Base-by-base conservation (phyloP, 2,113 vertebrate species). In the Hippocampus guttulatus region DNA sequence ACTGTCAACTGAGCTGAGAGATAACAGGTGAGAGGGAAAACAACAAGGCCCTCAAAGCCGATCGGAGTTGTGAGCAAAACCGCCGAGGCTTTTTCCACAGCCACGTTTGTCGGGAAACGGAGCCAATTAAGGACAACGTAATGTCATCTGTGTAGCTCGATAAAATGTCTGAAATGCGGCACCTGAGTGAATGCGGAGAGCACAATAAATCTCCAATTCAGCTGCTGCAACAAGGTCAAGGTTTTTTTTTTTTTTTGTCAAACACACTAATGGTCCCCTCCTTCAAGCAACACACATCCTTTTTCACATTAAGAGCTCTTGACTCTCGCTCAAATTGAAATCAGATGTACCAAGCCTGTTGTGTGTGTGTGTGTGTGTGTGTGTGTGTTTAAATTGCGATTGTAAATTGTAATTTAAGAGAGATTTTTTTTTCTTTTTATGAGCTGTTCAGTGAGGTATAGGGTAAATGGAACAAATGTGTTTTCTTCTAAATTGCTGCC, bases 251-350 rank as follows among this genome's bases (percentile, higher is more conserved):
- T 54, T 54, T 54, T 54, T 25, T 15, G 23, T 38, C 64, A 55
- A 68, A 74, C 52, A 73, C 70, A 71, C 73, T 61, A 69, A 75
- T 75, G 57, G 15, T 16, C 16, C 33, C 18, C 47, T 51, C 47
- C 65, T 58, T 57, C 23, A 57, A 57, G 23, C 57, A 60, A 68
- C 70, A 71, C 78, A 71, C 74, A 71, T 57, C 63, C 67, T 67
- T 83, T 54, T 71, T 85, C 67, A 10, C 70, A 79, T 87, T 86
- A 71, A 91, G 90, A 78, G 89, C 86, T 82, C 90, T 92, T 85
- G 86, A 88, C 87, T 89, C 74, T 21, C 74, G 78, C 66, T 83
- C 85, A 85, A 75, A 85, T 75, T 82, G 82, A 87, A 82, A 82
- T 88, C 84, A 79, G 5, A 51, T 8, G 52, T n/a, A 11, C 8